Conservation (phyloP, 2,113 vertebrate species). For the Hepsetus odoe region DNA sequence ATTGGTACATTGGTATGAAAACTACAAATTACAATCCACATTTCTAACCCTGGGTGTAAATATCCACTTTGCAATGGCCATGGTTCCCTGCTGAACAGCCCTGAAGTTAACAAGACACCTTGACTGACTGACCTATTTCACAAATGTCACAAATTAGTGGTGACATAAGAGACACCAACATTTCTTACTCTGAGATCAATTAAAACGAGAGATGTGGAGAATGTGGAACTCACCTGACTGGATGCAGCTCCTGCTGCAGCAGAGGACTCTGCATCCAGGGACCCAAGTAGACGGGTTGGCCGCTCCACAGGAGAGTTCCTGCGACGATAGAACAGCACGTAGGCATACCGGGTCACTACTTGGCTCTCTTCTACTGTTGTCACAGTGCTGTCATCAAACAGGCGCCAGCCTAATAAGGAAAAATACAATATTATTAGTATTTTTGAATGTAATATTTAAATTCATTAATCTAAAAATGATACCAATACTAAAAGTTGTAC, state of each 20-base stretch:
- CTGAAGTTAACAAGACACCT: not conserved
- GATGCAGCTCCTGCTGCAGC: slow-evolving; percentile 80
- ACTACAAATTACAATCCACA: not conserved
- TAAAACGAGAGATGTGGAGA: not conserved
- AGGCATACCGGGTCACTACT: slow-evolving; percentile 94
- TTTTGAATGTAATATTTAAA: not conserved
- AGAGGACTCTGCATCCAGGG: slow-evolving; percentile 77
- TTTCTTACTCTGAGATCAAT: not conserved
- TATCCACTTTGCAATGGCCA: not conserved
- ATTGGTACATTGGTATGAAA: too few relatives aligned
- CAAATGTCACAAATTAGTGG: not conserved
- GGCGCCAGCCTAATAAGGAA: slow-evolving; percentile 86
- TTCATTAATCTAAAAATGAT: not conserved
- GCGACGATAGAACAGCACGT: slow-evolving; percentile 95
- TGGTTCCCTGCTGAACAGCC: not conserved
- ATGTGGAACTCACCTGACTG: slow-evolving; percentile 86
- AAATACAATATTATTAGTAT: not conserved
- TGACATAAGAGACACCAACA: not conserved
- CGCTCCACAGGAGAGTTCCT: slow-evolving; percentile 97
- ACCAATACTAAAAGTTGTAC: not conserved
- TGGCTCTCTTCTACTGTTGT: slow-evolving; percentile 97
- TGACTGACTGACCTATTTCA: not conserved
- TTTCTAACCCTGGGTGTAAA: not conserved
- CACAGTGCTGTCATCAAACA: slow-evolving; percentile 97
- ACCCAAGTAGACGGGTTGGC: slow-evolving; percentile 78